These are phyloP conservation scores for Acanthurus tractus DNA, from an alignment of 2,797 vertebrate species.

Conservation along the genomic window DNA sequence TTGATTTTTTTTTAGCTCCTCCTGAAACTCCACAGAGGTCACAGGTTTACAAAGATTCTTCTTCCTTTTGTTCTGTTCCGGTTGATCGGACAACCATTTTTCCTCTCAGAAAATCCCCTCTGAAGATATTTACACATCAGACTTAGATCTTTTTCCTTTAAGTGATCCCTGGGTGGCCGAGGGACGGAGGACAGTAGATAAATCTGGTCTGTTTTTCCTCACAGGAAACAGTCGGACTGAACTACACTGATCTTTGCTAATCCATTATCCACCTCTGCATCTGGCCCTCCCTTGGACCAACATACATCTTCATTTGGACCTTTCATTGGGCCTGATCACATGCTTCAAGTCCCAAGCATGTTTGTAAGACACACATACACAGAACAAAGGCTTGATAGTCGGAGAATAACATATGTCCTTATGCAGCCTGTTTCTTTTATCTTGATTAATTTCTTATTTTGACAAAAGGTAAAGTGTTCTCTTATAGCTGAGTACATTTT, in stretches of 20 bases:
- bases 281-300: slow-evolving; percentile 39
- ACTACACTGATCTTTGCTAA: slow-evolving; percentile 43
- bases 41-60: neutral
- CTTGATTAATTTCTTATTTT: slow-evolving; percentile 2
- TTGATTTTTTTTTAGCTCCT: neutral
- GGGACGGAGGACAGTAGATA: slow-evolving; percentile 39
- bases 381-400: neutral
- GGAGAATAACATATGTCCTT: slow-evolving; percentile 7
- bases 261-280: slow-evolving; percentile 61
- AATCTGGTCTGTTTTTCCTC: slow-evolving; percentile 63
- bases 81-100: neutral
- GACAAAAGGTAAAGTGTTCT: neutral
- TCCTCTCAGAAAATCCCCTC: slow-evolving; percentile 21
- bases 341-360: slow-evolving; percentile 17
- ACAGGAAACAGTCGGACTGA: slow-evolving; percentile 52
- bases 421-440: slow-evolving; percentile 2
- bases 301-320: slow-evolving; percentile 65
- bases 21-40: neutral
- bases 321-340: slow-evolving; percentile 43
- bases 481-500: neutral
- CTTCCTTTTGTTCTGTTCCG: neutral
- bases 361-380: neutral
- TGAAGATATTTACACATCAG: slow-evolving; percentile 52
- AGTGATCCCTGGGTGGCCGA: slow-evolving; percentile 62
- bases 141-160: slow-evolving; percentile 35